Percentiles rank a stretch among this genome's conserved stretches.
These are phyloP conservation scores for Zhengitettix transpicula DNA, from an alignment of 2,888 invertebrate species.

Conservation along the genomic window DNA sequence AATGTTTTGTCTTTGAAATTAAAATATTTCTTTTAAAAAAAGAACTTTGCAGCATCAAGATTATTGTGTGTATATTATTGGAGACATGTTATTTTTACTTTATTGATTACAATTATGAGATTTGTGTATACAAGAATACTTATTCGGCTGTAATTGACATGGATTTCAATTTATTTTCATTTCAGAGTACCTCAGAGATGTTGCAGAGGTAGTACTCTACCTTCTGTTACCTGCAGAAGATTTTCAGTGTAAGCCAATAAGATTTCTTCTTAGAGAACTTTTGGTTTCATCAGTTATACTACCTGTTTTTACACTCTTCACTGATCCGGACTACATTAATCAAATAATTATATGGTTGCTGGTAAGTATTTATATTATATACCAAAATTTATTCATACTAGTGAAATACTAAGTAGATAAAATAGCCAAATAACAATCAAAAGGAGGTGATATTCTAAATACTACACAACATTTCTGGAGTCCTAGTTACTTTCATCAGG, in stretches of 20 bases:
- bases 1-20: no score
- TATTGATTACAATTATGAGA: no score
- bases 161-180: neutral
- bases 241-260: slow-evolving; percentile 65
- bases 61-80: no score
- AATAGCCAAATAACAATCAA: neutral
- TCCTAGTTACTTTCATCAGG: no score
- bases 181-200: slow-evolving; percentile 10
- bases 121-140: no score
- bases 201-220: slow-evolving; percentile 58
- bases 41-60: no score
- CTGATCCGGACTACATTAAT: slow-evolving; percentile 86
- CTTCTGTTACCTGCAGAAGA: slow-evolving; percentile 68
- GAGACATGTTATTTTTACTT: no score
- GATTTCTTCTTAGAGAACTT: slow-evolving; percentile 59
- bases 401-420: neutral
- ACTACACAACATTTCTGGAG: no score
- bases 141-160: no score
- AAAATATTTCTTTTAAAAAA: no score
- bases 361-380: neutral
- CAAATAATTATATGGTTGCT: slow-evolving; percentile 78
- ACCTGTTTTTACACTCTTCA: slow-evolving; percentile 52
- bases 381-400: neutral
- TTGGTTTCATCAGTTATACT: slow-evolving; percentile 54
- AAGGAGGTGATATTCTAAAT: no score